These are phyloP conservation scores for Pelusios castaneus DNA, from an alignment of 2,113 vertebrate genomes.

Conservation along the genomic window DNA sequence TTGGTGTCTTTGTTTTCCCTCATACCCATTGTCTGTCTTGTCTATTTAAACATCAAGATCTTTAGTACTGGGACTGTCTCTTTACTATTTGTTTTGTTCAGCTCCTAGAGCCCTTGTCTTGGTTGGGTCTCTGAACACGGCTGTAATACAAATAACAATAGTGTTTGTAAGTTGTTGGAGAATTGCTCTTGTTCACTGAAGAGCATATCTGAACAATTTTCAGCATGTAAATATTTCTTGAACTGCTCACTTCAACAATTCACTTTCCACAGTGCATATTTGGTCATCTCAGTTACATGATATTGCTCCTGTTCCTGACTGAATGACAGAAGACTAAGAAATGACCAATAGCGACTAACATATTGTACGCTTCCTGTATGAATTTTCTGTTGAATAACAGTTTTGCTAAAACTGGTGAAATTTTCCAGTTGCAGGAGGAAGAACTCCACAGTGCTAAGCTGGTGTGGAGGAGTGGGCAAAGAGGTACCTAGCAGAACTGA, in stretches of 20 bases:
- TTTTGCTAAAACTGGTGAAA: not conserved
- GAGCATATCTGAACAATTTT: not conserved
- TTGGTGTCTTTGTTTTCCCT: not conserved
- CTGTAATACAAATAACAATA: not conserved
- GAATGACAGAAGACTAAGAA: not conserved
- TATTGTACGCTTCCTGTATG: not conserved
- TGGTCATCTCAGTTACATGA: not conserved
- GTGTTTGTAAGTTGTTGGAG: not conserved
- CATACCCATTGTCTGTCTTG: not conserved
- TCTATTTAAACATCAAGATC: not conserved
- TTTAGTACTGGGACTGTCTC: not conserved
- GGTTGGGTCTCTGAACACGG: not conserved
- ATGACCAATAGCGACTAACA: not conserved
- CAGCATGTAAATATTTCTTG: not conserved
- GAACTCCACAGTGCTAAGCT: not conserved
- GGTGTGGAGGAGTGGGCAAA: not conserved
- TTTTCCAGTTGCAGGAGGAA: not conserved
- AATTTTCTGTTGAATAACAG: not conserved
- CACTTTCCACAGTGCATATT: not conserved
- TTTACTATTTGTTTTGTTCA: not conserved
- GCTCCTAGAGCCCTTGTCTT: not conserved
- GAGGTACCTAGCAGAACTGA: not conserved
- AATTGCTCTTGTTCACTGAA: not conserved
- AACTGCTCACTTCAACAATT: not conserved
- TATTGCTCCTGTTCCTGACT: not conserved